Conservation (phyloP, 2,888 invertebrate genomes). For the Nephrotoma flavescens region DNA sequence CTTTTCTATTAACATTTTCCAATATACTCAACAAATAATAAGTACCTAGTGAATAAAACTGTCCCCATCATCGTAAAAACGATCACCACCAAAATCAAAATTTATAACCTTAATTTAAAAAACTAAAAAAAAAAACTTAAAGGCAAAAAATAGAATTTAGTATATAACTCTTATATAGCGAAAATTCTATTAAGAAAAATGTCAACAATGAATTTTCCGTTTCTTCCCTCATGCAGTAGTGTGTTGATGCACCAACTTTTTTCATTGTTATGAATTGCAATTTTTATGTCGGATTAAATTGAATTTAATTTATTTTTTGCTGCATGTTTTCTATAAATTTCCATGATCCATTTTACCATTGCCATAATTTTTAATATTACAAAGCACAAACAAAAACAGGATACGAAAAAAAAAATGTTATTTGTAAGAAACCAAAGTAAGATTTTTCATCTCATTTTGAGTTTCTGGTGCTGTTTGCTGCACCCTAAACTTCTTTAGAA, state of each 20-base stretch:
- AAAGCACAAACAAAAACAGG: neutral
- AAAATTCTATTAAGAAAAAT: neutral
- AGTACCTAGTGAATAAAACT: no score
- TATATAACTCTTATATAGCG: neutral
- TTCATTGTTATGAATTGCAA: neutral
- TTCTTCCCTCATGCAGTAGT: neutral
- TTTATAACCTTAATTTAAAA: neutral
- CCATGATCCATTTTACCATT: neutral
- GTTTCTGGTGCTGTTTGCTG: neutral
- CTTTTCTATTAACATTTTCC: no score
- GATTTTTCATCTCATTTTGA: neutral
- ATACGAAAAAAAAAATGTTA: neutral
- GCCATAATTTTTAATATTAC: neutral
- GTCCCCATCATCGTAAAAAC: no score
- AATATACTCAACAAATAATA: no score
- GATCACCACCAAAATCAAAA: neutral
- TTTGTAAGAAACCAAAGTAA: neutral
- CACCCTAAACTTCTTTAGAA: neutral
- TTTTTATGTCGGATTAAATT: neutral
- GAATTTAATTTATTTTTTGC: neutral
- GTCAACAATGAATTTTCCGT: neutral
- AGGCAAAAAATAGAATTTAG: neutral
- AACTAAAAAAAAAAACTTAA: neutral
- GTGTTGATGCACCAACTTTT: neutral
- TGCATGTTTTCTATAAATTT: neutral